Percentiles rank a stretch among this genome's conserved stretches.
These are phyloP conservation scores for Microchirus variegatus DNA, from an alignment of 2,797 vertebrate genomes.

Conservation along the genomic window DNA sequence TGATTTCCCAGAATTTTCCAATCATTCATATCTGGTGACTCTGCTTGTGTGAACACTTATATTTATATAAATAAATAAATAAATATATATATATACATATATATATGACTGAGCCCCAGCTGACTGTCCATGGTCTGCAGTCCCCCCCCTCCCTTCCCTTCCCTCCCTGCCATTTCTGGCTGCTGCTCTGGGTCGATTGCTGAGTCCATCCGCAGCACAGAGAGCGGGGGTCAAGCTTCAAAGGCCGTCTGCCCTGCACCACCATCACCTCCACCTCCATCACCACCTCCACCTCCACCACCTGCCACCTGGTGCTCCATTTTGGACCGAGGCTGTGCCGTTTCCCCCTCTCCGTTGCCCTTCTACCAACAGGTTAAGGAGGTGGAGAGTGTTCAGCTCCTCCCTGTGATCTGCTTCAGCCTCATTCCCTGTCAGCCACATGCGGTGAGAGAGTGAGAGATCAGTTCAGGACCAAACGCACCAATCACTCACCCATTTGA, in stretches of 20 bases:
- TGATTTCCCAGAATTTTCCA: conserved; percentile 42
- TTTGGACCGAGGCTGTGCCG: conserved; percentile 52
- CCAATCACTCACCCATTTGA: conserved; percentile 52
- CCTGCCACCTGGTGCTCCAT: conserved; percentile 76
- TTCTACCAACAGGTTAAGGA: conserved; percentile 71
- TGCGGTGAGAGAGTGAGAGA: conserved; percentile 62
- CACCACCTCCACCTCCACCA: no score
- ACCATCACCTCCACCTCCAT: no score
- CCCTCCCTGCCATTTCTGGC: conserved; percentile 67
- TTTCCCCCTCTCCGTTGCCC: conserved; percentile 47
- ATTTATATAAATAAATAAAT: no score
- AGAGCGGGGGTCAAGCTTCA: conserved; percentile 79
- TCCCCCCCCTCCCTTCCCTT: conserved; percentile 70
- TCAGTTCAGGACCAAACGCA: conserved; percentile 64
- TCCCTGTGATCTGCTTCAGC: conserved; percentile 68
- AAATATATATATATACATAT: no score
- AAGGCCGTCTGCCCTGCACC: conserved; percentile 78
- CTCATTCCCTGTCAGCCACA: conserved; percentile 55
- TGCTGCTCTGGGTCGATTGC: conserved; percentile 67
- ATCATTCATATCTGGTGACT: conserved; percentile 6
- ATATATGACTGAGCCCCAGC: no score
- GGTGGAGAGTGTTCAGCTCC: conserved; percentile 53
- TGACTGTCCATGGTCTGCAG: conserved; percentile 56
- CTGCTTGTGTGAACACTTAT: conserved; percentile 54
- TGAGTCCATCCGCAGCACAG: conserved; percentile 62